phyloP scores from a whole-genome alignment of 2,888 invertebrate genomes.

The Cataglyphis albicans region DNA sequence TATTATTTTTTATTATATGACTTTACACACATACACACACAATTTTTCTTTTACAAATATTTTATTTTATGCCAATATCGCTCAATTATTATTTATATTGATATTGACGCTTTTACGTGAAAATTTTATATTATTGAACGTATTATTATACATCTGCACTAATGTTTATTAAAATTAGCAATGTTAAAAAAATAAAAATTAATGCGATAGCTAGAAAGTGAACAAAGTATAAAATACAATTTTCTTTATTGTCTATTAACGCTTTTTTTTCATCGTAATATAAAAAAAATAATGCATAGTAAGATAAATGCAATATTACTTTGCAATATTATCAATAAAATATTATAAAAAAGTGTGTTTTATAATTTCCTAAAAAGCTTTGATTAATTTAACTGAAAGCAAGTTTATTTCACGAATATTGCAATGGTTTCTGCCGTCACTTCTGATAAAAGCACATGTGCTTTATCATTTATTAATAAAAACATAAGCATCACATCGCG shows the following conservation, averaged over 20 bases:
- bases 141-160: neutral
- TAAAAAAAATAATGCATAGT: neutral
- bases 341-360: neutral
- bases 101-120: neutral
- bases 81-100: neutral
- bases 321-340: neutral
- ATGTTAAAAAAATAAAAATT: constrained; percentile 2
- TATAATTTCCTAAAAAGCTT: neutral
- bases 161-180: neutral
- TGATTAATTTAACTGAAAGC: neutral
- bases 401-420: constrained; percentile 1
- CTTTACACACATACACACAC: neutral
- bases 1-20: neutral
- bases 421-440: neutral
- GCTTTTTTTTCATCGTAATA: neutral
- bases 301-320: neutral
- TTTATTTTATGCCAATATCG: neutral
- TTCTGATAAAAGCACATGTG: neutral
- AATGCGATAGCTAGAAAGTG: neutral
- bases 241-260: neutral
- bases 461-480: constrained; percentile 14
- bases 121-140: neutral
- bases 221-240: neutral
- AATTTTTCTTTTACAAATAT: neutral
- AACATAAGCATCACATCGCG: neutral